Conservation (phyloP, 2,888 invertebrate species). For the Hyposoter dolosus region DNA sequence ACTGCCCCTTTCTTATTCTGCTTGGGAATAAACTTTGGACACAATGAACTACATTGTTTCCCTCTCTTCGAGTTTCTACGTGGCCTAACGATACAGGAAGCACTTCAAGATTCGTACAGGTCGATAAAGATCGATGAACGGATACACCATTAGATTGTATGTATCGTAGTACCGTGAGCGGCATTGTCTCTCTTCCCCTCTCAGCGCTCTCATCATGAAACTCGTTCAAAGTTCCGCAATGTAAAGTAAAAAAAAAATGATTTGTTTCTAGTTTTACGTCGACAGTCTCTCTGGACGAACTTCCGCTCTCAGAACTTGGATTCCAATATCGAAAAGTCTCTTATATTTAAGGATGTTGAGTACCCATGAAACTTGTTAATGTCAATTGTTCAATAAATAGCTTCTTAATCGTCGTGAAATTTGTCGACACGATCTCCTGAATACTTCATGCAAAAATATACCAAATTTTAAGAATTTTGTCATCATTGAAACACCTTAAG, state of each 20-base stretch:
- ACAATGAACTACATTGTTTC: conserved; percentile 63
- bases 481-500: no score
- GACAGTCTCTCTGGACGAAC: neutral
- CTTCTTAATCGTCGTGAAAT: no score
- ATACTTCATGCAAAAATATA: no score
- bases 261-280: neutral
- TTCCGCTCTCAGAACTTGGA: neutral
- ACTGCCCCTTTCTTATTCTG: neutral
- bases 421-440: no score
- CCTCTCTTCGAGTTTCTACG: conserved; percentile 37
- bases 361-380: no score
- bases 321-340: neutral
- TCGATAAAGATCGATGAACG: conserved; percentile 67
- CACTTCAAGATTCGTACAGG: conserved; percentile 66
- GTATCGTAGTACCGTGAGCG: neutral
- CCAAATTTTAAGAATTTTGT: no score
- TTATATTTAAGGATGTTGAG: no score
- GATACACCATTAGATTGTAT: conserved; percentile 59
- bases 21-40: conserved; percentile 32
- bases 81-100: conserved; percentile 59
- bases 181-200: neutral
- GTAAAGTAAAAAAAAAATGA: neutral
- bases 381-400: no score
- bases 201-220: neutral
- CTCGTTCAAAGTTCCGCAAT: neutral